Base-by-base conservation (phyloP, 2,113 vertebrate genomes). In the Embiotoca jacksoni region DNA sequence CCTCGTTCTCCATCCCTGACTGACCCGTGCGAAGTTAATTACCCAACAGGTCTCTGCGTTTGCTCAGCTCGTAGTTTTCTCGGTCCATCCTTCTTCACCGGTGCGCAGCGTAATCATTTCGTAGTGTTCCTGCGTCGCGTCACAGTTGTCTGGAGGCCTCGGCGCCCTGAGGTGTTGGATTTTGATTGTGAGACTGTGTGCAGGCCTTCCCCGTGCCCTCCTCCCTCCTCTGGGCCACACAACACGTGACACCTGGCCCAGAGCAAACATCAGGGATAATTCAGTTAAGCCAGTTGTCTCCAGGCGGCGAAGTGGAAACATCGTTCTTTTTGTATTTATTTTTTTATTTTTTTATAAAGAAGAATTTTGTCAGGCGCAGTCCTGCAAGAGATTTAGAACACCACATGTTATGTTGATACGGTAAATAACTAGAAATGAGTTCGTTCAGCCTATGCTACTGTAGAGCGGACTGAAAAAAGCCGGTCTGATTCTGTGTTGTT, bases 241-340 rank as follows among this genome's bases (percentile, higher is more conserved):
- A 73, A 31, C 67, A 39, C 77, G 70, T 73, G 65, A 75, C 87
- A 84, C 82, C 74, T 87, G 75, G 71, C 82, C 65, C 78, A 87
- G 44, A 87, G 84, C 84, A 92, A 92, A 92, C 86, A 90, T 75
- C 60, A 59, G 55, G 32, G 39, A 64, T 70, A 39, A 75, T 81
- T 65, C 47, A 50, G 36, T 56, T 86, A 61, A 86, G 55, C 72
- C 39, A 33, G 62, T 78, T 4, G 9, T 58, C 57, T 79, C 50
- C 60, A 33, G 32, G 7, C 14, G 46, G 62, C 39, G 6, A 57
- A 89, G 56, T 69, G 85, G 78, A 90, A 91, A 92, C 82, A 84
- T 36, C 8, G 23, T 23, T 23, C 23, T 23, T 23, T 23, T 23
- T 23, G 23, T 23, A 36, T 77, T 53, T 36, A 13, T 62, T 52